phyloP scores from a whole-genome alignment of 2,888 invertebrate species.

The Limnephilus rhombicus region DNA sequence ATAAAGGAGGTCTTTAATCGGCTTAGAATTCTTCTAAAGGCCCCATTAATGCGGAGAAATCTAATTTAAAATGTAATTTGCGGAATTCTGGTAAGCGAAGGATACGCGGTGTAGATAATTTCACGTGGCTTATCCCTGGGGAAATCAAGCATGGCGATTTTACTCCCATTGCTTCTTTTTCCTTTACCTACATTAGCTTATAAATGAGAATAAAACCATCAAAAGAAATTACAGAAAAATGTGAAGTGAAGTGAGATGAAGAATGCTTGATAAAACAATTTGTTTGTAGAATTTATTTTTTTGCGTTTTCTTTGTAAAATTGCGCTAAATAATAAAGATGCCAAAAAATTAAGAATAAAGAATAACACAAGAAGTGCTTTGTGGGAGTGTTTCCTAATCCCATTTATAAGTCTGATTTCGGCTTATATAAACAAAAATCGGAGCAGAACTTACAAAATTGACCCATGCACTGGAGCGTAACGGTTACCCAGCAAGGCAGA shows the following conservation, averaged over 20 bases:
- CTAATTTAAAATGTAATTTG: conserved; percentile 21
- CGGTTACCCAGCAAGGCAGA: too few species aligned
- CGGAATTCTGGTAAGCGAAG: conserved; percentile 8
- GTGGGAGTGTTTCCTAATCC: too few species aligned
- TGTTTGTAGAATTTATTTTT: background rate
- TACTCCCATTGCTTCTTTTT: background rate
- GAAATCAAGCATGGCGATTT: background rate
- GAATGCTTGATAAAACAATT: background rate
- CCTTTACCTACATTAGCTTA: background rate
- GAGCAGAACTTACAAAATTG: too few species aligned
- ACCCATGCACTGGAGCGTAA: too few species aligned
- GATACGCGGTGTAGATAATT: background rate
- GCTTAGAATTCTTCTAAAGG: background rate
- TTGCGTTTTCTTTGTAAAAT: background rate
- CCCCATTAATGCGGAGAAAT: conserved; percentile 15
- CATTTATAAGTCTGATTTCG: too few species aligned
- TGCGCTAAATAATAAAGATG: background rate
- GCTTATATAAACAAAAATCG: too few species aligned
- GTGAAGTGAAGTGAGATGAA: background rate
- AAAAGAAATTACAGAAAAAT: background rate
- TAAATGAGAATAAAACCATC: background rate
- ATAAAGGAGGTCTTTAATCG: background rate
- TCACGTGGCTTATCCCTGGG: background rate
- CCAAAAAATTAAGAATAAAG: too few species aligned
- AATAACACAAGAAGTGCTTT: too few species aligned